Evolutionary conservation across 2,113 vertebrate species (phyloP), one percentile per base, ranked within the genome.

Genomic region (Bubo scandiacus): DNA sequence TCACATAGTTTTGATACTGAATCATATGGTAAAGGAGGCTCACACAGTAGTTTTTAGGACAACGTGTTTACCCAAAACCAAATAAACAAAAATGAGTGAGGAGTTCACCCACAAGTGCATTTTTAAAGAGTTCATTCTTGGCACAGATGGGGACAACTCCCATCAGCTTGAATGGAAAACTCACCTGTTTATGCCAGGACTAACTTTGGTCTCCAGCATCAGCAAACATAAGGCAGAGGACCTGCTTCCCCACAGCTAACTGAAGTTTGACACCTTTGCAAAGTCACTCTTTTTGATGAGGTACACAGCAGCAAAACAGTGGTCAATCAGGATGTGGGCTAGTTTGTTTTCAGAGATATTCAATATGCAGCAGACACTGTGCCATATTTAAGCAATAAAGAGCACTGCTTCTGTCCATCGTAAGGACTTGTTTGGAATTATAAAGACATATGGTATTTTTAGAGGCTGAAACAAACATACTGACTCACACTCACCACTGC

Each of bases 391-490:
- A 94, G 36, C 3, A 86, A 80, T 88, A 63, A 88, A 77, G 25
- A 71, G 38, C 57, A 36, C 49, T 90, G 19, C 84, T 97, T 71
- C 77, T 96, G 94, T 96, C 96, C 93, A 88, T 96, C 62, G 0
- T 68, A 94, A 95, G 81, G 81, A 73, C 87, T 96, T 94, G 84
- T 91, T 95, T 95, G 92, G 93, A 93, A 91, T 90, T 95, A 94
- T 62, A 96, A 92, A 94, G 95, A 91, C 94, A 94, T 81, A 96
- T 26, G 95, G 85, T 97, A 96, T 96, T 97, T 97, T 97, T 97
- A 97, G 96, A 94, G 94, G 74, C 92, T 96, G 96, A 97, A 97
- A 95, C 90, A 97, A 97, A 97, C 94, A 95, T 83, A 93, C 96
- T 97, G 96, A 97, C 90, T 97, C 96, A 96, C 90, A 82, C 81